These are phyloP conservation scores for Cassiopea xamachana DNA, from an alignment of 30 jellyfish, hydroid and myxozoan genomes.

Conservation along the genomic window DNA sequence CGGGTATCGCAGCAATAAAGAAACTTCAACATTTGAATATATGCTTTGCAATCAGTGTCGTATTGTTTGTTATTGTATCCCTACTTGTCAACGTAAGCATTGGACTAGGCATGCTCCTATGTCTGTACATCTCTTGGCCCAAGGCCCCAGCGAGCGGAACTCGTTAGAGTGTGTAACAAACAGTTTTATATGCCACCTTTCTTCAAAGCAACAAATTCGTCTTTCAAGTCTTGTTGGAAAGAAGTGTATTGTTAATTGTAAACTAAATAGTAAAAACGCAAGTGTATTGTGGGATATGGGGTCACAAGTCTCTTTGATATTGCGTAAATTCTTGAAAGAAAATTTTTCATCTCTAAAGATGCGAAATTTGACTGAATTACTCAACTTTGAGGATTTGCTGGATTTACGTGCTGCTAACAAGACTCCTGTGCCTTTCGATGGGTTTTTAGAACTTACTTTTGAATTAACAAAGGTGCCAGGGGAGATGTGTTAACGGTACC, in stretches of 20 bases:
- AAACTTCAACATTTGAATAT: constrained; percentile 9
- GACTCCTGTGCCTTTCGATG: constrained; percentile 47
- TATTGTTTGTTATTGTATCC: constrained; percentile 61
- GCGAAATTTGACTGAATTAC: constrained; percentile 37
- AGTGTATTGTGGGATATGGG: constrained; percentile 73
- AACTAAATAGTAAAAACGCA: constrained; percentile 33
- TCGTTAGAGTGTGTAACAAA: constrained; percentile 12
- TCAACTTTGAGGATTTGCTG: not conserved
- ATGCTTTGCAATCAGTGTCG: constrained; percentile 51
- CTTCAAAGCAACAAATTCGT: constrained; percentile 57
- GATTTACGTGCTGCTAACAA: constrained; percentile 59
- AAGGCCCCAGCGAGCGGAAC: not conserved
- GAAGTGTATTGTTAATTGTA: constrained; percentile 64
- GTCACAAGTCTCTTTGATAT: constrained; percentile 68
- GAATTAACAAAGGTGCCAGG: constrained; percentile 17
- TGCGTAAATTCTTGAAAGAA: constrained; percentile 19
- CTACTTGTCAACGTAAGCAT: constrained; percentile 55
- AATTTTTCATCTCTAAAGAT: constrained; percentile 22
- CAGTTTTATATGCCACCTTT: constrained; percentile 39
- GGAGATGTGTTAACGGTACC: constrained; percentile 55
- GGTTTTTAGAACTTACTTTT: constrained; percentile 54
- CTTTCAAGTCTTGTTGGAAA: constrained; percentile 63
- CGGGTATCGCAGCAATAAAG: constrained; percentile 38
- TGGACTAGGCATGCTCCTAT: constrained; percentile 60
- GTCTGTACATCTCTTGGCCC: constrained; percentile 52